Evolutionary conservation across 2,888 invertebrate species (phyloP), one percentile per base, ranked within the genome.

Genomic region (Apomyelois bistriatella): DNA sequence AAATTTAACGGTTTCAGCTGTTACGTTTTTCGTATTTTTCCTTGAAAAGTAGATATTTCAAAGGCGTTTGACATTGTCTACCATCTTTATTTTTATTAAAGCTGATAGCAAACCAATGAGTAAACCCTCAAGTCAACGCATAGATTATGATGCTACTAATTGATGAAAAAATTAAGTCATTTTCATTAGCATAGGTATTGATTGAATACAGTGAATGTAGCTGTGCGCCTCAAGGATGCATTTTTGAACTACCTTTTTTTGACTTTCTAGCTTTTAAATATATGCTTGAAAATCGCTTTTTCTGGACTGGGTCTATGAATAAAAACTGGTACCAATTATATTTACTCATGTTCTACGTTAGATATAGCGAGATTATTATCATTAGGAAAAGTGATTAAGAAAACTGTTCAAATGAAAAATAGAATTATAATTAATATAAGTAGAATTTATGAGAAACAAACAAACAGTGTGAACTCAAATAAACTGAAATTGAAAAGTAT

Each of bases 301-400:
- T 46, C 32, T 46, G 30, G 30, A 12, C 15, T 0, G 46, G 46
- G 30, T 15, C 13, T 35, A 46, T 65, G 68, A 65, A 68, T 78
- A 76, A 78, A 40, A 78, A 79, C 66, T 84, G 85, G 87, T 87
- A 86, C 81, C 78, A 73, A 70, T 61, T 60, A 74, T 68, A 65
- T 72, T 74, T 81, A 79, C 9, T 47, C 35, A 67, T 73, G 72
- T 35, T 60, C 63, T 70, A 69, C 64, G 61, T 52, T 77, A 76
- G 57, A 64, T 76, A 79, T 65, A 70, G 64, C 71, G 74, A 63
- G 66, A 72, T 71, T 68, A 74, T 60, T 57, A 60, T 58, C 7
- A 61, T 57, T 53, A 55, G 32, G 65, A 68, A 62, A 61, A 64
- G 65, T 72, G 59, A 66, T 55, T 62, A 58, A 71, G 65, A 65